Conservation (phyloP, 2,113 vertebrate genomes). For the Ameiurus melas region DNA sequence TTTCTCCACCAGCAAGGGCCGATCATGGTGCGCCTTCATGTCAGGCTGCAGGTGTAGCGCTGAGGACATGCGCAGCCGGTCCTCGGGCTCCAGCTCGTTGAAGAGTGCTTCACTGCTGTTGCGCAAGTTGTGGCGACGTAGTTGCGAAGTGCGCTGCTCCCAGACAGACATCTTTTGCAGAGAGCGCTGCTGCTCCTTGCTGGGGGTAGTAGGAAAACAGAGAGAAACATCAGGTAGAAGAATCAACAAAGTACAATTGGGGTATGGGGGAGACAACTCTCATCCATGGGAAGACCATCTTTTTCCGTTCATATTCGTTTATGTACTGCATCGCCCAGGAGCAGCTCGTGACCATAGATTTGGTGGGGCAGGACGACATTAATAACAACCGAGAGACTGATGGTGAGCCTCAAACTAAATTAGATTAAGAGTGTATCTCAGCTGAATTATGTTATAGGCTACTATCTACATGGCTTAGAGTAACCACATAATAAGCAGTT, state of each 20-base stretch:
- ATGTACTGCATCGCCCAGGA: background rate
- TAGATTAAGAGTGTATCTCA: background rate
- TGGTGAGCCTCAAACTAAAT: background rate
- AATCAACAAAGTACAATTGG: slow-evolving; percentile 41
- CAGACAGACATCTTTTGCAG: slow-evolving; percentile 89
- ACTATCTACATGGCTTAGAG: background rate
- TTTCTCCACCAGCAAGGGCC: slow-evolving; percentile 80
- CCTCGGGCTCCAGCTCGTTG: slow-evolving; percentile 89
- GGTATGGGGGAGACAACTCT: background rate
- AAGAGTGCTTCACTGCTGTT: slow-evolving; percentile 90
- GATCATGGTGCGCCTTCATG: slow-evolving; percentile 91
- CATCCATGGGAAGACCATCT: slow-evolving; percentile 55
- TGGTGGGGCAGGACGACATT: background rate
- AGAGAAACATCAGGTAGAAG: slow-evolving; percentile 31
- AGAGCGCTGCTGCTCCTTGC: slow-evolving; percentile 87
- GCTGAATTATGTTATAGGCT: background rate
- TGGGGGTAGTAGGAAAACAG: slow-evolving; percentile 57
- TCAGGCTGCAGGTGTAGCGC: slow-evolving; percentile 86
- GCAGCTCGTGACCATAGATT: background rate
- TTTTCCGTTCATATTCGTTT: background rate
- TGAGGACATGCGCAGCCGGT: slow-evolving; percentile 78
- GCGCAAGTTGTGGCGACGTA: slow-evolving; percentile 88
- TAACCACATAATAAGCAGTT: background rate
- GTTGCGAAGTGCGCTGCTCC: slow-evolving; percentile 95
- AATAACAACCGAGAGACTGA: background rate